Conservation (phyloP, 64 coral and sea anemone species). For the Hydrozoanthus tunicans region DNA sequence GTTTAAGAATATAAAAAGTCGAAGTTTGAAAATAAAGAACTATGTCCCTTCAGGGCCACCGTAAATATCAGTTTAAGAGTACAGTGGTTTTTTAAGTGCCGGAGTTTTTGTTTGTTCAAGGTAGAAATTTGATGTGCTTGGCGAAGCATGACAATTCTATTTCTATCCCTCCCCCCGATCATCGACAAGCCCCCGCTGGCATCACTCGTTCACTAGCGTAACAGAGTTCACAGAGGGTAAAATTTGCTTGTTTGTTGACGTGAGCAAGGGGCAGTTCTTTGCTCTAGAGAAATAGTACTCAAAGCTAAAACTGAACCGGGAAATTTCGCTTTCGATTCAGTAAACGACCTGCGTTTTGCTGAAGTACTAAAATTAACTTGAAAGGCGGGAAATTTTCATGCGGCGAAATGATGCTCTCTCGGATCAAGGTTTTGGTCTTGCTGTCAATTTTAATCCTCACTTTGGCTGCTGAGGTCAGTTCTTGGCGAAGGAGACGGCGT, state of each 20-base stretch:
- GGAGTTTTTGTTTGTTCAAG: too few relatives aligned
- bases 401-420: not conserved
- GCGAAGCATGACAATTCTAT: not conserved
- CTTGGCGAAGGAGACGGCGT: slow-evolving; percentile 40
- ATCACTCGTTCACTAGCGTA: too few relatives aligned
- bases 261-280: not conserved
- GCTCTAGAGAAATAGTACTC: not conserved
- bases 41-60: too few relatives aligned
- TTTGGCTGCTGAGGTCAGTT: not conserved
- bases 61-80: too few relatives aligned
- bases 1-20: too few relatives aligned
- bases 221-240: too few relatives aligned
- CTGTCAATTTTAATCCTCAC: not conserved
- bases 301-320: too few relatives aligned
- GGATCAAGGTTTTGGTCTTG: not conserved
- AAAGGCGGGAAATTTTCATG: not conserved
- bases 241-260: too few relatives aligned
- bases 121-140: not conserved
- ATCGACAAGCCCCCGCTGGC: not conserved
- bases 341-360: too few relatives aligned
- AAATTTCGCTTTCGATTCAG: too few relatives aligned
- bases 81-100: too few relatives aligned
- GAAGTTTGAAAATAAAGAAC: too few relatives aligned
- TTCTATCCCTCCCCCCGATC: not conserved
- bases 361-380: not conserved